These are phyloP conservation scores for Verasper variegatus DNA, from an alignment of 2,113 vertebrate species.

Conservation along the genomic window DNA sequence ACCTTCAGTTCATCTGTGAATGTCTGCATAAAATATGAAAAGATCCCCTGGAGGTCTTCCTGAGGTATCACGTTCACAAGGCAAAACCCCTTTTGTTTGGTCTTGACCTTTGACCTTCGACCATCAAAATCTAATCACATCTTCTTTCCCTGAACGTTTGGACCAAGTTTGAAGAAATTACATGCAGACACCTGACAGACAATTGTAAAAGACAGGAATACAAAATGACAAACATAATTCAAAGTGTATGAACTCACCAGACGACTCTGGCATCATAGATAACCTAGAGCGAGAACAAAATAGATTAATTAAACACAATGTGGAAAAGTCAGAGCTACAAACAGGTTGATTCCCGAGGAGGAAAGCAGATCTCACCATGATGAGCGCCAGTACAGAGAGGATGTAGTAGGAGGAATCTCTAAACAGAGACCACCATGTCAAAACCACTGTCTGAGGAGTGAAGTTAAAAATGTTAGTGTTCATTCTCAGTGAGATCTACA, in stretches of 20 bases:
- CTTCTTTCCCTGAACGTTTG: no score
- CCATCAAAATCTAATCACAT: no score
- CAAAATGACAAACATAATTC: background rate
- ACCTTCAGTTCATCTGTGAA: no score
- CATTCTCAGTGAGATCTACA: background rate
- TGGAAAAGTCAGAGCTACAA: background rate
- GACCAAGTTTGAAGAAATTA: no score
- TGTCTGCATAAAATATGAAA: no score
- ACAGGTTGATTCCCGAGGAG: background rate
- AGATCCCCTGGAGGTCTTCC: no score
- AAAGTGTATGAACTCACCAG: conserved; percentile 75
- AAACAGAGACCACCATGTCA: conserved; percentile 85
- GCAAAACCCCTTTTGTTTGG: no score
- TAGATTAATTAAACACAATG: background rate
- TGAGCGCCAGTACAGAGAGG: conserved; percentile 82
- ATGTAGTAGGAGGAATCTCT: conserved; percentile 84
- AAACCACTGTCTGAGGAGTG: conserved; percentile 70
- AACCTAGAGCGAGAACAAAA: conserved; percentile 67
- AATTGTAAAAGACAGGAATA: background rate
- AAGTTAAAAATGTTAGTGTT: background rate
- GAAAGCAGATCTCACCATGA: conserved; percentile 73
- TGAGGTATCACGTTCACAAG: no score
- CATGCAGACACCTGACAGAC: no score
- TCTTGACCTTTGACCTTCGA: no score
- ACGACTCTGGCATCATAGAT: conserved; percentile 83